Percentiles rank a stretch among this genome's conserved stretches.
Conservation (phyloP, 2,113 vertebrate species). For the Mugil cephalus region DNA sequence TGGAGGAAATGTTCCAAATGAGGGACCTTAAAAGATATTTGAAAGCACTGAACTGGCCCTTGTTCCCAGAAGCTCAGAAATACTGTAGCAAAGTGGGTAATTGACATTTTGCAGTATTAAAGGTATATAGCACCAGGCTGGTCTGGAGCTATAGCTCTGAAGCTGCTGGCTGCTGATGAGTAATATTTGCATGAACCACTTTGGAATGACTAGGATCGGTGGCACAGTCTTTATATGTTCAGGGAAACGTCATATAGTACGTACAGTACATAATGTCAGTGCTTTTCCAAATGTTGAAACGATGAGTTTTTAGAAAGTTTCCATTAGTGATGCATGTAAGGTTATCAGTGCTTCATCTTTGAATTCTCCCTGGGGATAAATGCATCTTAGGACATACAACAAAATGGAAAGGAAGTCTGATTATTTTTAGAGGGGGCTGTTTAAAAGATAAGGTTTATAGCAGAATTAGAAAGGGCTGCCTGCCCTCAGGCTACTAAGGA, state of each 20-base stretch:
- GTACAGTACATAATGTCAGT: no score
- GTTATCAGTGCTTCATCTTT: conserved; percentile 15
- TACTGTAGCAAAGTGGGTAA: no score
- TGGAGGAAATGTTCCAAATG: no score
- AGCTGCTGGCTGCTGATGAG: not conserved
- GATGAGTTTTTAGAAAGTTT: conserved; percentile 1
- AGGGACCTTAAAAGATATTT: no score
- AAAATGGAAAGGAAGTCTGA: conserved; percentile 71
- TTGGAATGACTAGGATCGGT: no score
- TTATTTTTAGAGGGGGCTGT: conserved; percentile 66
- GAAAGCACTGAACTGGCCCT: no score
- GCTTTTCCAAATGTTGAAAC: no score
- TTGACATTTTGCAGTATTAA: not conserved
- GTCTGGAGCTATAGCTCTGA: not conserved
- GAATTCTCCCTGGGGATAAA: conserved; percentile 61
- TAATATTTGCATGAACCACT: not conserved
- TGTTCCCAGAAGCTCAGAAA: no score
- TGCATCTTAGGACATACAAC: conserved; percentile 53
- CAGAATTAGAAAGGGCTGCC: conserved; percentile 54
- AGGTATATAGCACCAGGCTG: not conserved
- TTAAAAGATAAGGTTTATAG: conserved; percentile 76
- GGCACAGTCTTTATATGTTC: no score
- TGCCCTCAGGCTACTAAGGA: conserved; percentile 53
- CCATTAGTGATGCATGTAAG: conserved; percentile 2
- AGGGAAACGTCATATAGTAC: no score